Percentiles rank a stretch among this genome's conserved stretches.
phyloP scores from a whole-genome alignment of 2,797 vertebrate genomes.

The Pangasius mekongensis region DNA sequence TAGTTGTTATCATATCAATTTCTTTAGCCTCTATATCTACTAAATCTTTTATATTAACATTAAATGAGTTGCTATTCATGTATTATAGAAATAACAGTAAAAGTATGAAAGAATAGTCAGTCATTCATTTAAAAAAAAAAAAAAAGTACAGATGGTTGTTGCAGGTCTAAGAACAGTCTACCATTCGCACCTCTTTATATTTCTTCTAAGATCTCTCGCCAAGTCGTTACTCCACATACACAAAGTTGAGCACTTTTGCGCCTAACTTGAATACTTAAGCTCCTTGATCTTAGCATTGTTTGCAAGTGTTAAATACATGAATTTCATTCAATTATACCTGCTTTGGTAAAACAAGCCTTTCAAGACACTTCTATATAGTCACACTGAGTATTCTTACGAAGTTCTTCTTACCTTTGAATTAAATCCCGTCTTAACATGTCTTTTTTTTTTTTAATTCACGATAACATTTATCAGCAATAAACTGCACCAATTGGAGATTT shows the following conservation, averaged over 20 bases:
- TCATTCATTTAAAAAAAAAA: neutral
- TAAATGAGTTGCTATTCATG: neutral
- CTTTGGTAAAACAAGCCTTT: slow-evolving; percentile 7
- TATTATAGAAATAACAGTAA: neutral
- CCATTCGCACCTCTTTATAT: neutral
- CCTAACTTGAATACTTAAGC: neutral
- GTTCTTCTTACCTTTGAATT: neutral
- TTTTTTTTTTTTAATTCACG: neutral
- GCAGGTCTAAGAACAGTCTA: slow-evolving; percentile 6
- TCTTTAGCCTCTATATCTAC: neutral
- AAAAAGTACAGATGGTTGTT: neutral
- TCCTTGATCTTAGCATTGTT: slow-evolving; percentile 11
- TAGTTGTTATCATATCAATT: neutral
- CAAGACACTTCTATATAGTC: neutral
- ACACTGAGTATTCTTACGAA: neutral
- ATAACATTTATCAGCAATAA: neutral
- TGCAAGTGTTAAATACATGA: neutral
- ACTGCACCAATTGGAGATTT: neutral
- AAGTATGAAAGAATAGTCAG: neutral
- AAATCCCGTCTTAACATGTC: neutral
- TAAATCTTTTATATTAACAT: neutral
- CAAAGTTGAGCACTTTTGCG: neutral
- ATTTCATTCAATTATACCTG: neutral
- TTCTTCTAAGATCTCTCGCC: slow-evolving; percentile 18
- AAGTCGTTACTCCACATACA: neutral